These are phyloP conservation scores for Chaetura pelagica DNA, from an alignment of 2,113 vertebrate genomes.

Conservation along the genomic window DNA sequence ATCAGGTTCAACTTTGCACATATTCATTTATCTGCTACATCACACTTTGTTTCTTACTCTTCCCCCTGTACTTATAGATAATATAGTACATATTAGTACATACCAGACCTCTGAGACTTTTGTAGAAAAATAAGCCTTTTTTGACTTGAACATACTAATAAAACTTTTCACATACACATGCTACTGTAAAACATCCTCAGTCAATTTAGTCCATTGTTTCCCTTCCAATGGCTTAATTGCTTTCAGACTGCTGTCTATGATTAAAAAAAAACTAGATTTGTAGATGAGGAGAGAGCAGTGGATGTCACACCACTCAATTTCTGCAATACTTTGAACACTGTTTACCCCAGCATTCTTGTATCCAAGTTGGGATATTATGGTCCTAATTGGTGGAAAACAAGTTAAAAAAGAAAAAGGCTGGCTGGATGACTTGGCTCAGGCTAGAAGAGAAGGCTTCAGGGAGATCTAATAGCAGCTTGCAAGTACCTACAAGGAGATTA, in stretches of 20 bases:
- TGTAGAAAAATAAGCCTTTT: not conserved
- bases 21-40: not conserved
- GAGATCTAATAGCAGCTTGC: not conserved
- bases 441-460: not conserved
- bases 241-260: not conserved
- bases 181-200: not conserved
- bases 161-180: not conserved
- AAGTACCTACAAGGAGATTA: not conserved
- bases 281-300: not conserved
- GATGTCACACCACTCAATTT: not conserved
- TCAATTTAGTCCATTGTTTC: not conserved
- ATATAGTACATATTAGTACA: not conserved
- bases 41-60: not conserved
- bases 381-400: not conserved
- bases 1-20: not conserved
- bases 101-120: not conserved
- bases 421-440: not conserved
- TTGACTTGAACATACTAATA: not conserved
- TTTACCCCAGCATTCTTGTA: not conserved
- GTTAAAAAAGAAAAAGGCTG: not conserved
- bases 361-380: not conserved
- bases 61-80: not conserved
- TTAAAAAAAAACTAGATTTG: not conserved
- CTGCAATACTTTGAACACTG: not conserved
- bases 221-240: not conserved